Base-by-base conservation (phyloP, 2,797 vertebrate species). In the Otus scops region DNA sequence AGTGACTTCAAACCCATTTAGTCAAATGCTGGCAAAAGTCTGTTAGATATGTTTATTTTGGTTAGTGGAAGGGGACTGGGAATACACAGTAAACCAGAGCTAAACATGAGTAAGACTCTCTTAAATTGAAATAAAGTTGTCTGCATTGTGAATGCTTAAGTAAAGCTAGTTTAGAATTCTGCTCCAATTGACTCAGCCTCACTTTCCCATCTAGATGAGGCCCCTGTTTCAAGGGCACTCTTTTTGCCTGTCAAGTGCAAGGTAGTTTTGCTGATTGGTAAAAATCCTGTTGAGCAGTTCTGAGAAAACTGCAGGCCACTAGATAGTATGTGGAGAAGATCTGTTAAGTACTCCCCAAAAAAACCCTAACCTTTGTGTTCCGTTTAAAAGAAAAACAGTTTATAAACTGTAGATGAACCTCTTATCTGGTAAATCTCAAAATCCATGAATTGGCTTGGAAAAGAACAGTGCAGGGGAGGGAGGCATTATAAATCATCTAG, bases 361-460 rank as follows among this genome's bases (percentile, higher is more conserved):
- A 38, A 53, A n/a, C 39, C 22, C 7, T 47, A 64, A 45, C 32
- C 15, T 60, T 92, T 65, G 9, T 38, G 54, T 54, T 88, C 70
- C 57, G 7, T 60, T 91, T 80, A 41, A 84, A 88, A 91, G 68
- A 78, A 82, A 71, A 92, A 30, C 24, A n/a, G 32, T 87, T 93
- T 80, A 50, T 93, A 91, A 93, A 85, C 88, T 92, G 68, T 59
- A 81, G 86, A 71, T 65, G 64, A 94, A 89, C 75, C 38, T 94
- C 78, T 93, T 96, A 94, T 94, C 94, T 96, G 88, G 71, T 61
- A 83, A 88, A 96, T 89, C 86, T 93, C 93, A 89, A 78, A 89
- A 83, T 80, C 60, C 60, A 85, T 36, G 75, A 85, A 94, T 38
- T 75, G 57, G 64, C 88, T 88, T 68, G 73, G 80, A 74, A 94